Conservation (phyloP, 2,113 vertebrate genomes). For the Eidolon helvum region DNA sequence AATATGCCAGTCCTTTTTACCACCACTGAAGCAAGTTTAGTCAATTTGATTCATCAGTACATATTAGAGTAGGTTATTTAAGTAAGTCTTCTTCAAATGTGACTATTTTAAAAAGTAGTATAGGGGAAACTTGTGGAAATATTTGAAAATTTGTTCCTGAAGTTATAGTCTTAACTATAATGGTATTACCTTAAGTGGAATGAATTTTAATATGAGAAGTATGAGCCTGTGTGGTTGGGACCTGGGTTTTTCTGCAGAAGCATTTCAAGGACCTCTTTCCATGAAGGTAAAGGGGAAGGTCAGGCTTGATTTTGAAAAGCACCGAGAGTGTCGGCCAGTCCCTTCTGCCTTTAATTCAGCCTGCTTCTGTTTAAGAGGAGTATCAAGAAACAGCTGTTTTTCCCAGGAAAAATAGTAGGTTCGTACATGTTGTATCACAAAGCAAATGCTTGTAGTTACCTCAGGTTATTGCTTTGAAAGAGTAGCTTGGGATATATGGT, state of each 20-base stretch:
- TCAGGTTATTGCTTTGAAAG: not conserved
- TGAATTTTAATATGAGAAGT: not conserved
- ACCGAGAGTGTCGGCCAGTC: not conserved
- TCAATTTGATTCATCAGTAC: not conserved
- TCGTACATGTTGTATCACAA: not conserved
- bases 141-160: not conserved
- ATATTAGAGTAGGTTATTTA: not conserved
- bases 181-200: not conserved
- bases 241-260: not conserved
- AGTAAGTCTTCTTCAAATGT: not conserved
- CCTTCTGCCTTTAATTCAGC: not conserved
- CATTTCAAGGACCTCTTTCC: not conserved
- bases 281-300: not conserved
- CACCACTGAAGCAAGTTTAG: not conserved
- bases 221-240: not conserved
- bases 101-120: conserved; percentile 10
- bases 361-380: not conserved
- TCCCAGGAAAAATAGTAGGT: not conserved
- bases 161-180: not conserved
- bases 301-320: not conserved
- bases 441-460: not conserved
- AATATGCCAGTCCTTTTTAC: not conserved
- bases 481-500: not conserved
- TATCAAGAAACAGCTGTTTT: not conserved
- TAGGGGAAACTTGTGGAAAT: not conserved